Conservation (phyloP, 2,888 invertebrate species). For the Lordiphosa fenestrarum region DNA sequence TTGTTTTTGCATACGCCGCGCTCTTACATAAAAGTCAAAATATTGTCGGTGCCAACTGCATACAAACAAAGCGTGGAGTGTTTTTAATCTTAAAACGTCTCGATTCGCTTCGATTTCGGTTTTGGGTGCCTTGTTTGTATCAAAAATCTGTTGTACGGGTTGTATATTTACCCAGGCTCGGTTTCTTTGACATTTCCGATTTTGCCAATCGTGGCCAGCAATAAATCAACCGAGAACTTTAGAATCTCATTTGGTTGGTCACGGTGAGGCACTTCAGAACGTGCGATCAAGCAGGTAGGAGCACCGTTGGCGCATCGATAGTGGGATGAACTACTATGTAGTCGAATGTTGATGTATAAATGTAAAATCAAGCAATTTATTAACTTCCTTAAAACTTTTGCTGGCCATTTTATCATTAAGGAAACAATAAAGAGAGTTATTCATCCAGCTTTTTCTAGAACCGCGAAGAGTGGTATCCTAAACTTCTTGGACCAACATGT, state of each 20-base stretch:
- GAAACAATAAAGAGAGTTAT: too few relatives aligned
- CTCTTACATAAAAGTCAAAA: slow-evolving; percentile 38
- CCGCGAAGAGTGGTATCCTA: too few relatives aligned
- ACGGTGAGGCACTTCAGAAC: slow-evolving; percentile 35
- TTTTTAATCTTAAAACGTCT: slow-evolving; percentile 41
- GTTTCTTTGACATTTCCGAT: slow-evolving; percentile 60
- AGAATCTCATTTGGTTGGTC: slow-evolving; percentile 22
- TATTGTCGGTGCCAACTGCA: slow-evolving; percentile 25
- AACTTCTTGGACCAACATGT: too few relatives aligned
- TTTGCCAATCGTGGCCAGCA: slow-evolving; percentile 49
- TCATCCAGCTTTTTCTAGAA: too few relatives aligned
- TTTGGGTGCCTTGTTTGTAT: slow-evolving; percentile 23
- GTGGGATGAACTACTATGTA: too few relatives aligned
- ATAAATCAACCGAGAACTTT: slow-evolving; percentile 53
- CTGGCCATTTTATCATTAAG: too few relatives aligned
- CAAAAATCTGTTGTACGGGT: slow-evolving; percentile 63
- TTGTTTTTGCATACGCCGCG: slow-evolving; percentile 9
- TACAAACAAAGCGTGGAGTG: slow-evolving; percentile 2
- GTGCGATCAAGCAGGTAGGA: not conserved
- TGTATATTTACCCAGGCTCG: slow-evolving; percentile 49
- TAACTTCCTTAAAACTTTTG: too few relatives aligned
- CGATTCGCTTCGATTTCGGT: slow-evolving; percentile 22
- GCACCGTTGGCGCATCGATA: not conserved
- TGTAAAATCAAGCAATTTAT: too few relatives aligned
- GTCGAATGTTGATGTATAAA: too few relatives aligned